phyloP scores from a whole-genome alignment of 2,797 vertebrate species.

The Echeneis naucrates region DNA sequence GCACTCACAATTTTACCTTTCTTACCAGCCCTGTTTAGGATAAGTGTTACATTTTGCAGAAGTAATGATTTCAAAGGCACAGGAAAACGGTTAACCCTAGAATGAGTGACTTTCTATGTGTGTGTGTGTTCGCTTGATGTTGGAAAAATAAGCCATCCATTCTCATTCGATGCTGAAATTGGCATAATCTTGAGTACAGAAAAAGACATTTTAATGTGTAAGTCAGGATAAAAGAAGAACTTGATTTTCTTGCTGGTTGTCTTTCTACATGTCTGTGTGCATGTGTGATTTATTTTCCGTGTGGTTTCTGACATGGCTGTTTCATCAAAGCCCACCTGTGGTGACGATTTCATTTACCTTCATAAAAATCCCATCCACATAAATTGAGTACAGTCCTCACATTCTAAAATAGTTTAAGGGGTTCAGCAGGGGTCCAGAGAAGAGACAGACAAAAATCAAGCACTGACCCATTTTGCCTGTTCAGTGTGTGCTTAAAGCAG shows the following conservation, averaged over 20 bases:
- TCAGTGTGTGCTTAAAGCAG: neutral
- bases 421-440: slow-evolving; percentile 11
- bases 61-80: slow-evolving; percentile 16
- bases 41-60: slow-evolving; percentile 19
- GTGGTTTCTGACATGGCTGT: neutral
- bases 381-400: slow-evolving; percentile 15
- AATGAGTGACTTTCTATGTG: neutral
- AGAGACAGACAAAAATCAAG: slow-evolving; percentile 8
- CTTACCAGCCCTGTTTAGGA: slow-evolving; percentile 13
- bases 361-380: slow-evolving; percentile 24
- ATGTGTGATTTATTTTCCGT: slow-evolving; percentile 7
- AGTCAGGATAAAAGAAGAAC: neutral
- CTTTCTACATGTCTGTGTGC: neutral
- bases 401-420: slow-evolving; percentile 27
- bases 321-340: slow-evolving; percentile 34
- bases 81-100: slow-evolving; percentile 27
- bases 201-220: slow-evolving; percentile 25
- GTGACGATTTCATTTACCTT: slow-evolving; percentile 20
- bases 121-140: neutral
- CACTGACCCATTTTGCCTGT: slow-evolving; percentile 42
- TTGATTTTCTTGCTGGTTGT: slow-evolving; percentile 16
- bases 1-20: slow-evolving; percentile 26
- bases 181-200: slow-evolving; percentile 19
- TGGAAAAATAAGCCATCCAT: slow-evolving; percentile 6
- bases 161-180: slow-evolving; percentile 21